Evolutionary conservation across 1,140 invertebrate genomes (phyloP).

Genomic region (Uloborus diversus): DNA sequence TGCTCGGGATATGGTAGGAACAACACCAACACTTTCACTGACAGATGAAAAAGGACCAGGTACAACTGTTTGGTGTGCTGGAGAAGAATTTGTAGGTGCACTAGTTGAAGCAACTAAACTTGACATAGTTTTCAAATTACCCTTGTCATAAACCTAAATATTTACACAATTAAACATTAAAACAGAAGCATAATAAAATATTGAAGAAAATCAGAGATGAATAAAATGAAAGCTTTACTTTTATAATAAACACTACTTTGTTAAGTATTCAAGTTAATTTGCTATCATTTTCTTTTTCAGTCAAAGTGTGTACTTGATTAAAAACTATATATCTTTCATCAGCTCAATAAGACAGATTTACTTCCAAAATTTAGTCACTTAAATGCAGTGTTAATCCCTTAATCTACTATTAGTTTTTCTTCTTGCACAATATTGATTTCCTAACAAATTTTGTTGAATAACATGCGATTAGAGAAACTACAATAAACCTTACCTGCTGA

Average conservation of each 20-base stretch:
- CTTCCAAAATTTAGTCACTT: too few relatives aligned
- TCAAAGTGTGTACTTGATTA: too few relatives aligned
- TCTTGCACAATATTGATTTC: too few relatives aligned
- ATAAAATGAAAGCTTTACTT: too few relatives aligned
- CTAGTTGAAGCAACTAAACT: conserved; percentile 9
- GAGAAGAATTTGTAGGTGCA: conserved; percentile 29
- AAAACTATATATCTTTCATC: too few relatives aligned
- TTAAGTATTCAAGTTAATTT: too few relatives aligned
- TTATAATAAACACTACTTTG: too few relatives aligned
- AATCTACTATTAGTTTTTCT: too few relatives aligned
- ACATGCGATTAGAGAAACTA: background rate
- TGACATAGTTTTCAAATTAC: conserved; percentile 23
- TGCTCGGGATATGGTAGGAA: conserved; percentile 10
- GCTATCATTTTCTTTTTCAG: too few relatives aligned
- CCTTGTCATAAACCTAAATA: conserved; percentile 43
- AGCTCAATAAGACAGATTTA: too few relatives aligned
- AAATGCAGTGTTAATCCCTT: too few relatives aligned
- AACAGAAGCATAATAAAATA: background rate
- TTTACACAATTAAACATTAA: background rate
- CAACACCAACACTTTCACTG: conserved; percentile 19
- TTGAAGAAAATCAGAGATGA: too few relatives aligned
- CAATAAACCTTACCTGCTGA: conserved; percentile 48
- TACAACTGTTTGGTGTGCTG: conserved; percentile 11
- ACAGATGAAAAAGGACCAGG: conserved; percentile 17
- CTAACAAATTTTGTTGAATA: background rate